These are phyloP conservation scores for Hypselothyrea guttata DNA, from an alignment of 2,888 invertebrate species.

Conservation along the genomic window DNA sequence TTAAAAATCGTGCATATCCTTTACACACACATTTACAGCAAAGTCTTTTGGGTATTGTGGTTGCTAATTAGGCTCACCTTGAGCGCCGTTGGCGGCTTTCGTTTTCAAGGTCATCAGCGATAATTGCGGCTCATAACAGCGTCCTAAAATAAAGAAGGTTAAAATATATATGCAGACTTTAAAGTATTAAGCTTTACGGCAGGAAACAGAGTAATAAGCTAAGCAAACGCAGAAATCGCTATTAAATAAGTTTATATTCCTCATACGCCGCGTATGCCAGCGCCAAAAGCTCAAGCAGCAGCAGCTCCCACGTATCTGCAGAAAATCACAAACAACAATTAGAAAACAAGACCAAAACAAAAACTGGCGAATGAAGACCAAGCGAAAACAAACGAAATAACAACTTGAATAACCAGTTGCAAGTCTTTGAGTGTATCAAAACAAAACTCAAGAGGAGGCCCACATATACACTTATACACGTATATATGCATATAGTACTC, in stretches of 20 bases:
- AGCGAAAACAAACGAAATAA: conserved; percentile 25
- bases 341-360: conserved; percentile 47
- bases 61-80: conserved; percentile 75
- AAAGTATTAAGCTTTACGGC: neutral
- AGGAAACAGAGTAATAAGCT: too few relatives aligned
- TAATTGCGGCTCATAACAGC: conserved; percentile 51
- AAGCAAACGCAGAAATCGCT: too few relatives aligned
- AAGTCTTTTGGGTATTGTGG: conserved; percentile 40
- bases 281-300: conserved; percentile 8
- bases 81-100: conserved; percentile 39
- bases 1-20: conserved; percentile 24
- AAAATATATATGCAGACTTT: neutral
- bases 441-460: conserved; percentile 43
- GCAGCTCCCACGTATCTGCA: conserved; percentile 13
- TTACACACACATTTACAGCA: conserved; percentile 6
- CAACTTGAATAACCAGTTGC: conserved; percentile 66
- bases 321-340: conserved; percentile 38
- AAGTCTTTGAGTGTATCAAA: conserved; percentile 56
- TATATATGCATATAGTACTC: conserved; percentile 5
- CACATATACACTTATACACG: too few relatives aligned
- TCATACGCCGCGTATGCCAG: conserved; percentile 18
- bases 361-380: conserved; percentile 28
- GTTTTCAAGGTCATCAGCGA: conserved; percentile 66
- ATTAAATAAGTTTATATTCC: too few relatives aligned
- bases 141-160: conserved; percentile 13